Percentiles rank a stretch among this genome's conserved stretches.
Conservation (phyloP, 2,113 vertebrate species). For the Puntigrus tetrazona region DNA sequence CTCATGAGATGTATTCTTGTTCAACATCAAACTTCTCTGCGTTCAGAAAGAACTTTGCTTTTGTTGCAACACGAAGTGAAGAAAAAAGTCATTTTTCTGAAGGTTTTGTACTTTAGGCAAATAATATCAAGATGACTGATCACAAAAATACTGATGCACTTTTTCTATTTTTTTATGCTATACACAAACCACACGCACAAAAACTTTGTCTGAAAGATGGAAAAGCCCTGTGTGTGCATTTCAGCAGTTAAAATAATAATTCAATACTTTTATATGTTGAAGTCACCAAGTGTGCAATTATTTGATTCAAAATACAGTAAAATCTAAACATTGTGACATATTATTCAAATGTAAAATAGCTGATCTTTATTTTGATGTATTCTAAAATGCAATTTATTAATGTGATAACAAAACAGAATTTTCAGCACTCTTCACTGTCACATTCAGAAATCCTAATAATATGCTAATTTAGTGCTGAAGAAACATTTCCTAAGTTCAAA, state of each 20-base stretch:
- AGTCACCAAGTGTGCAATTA: too few species aligned
- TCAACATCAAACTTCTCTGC: constrained; percentile 5
- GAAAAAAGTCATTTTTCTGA: background rate
- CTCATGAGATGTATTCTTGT: constrained; percentile 13
- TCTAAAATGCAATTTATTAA: background rate
- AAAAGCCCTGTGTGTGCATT: background rate
- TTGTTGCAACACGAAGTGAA: background rate
- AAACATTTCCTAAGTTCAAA: background rate
- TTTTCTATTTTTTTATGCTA: background rate
- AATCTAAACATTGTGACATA: too few species aligned
- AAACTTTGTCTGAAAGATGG: background rate
- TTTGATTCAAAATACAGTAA: too few species aligned
- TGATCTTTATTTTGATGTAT: background rate
- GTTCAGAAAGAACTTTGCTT: background rate
- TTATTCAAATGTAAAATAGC: too few species aligned
- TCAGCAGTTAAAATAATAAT: background rate
- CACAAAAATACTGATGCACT: constrained; percentile 5
- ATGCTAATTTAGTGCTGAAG: too few species aligned
- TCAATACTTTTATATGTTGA: background rate
- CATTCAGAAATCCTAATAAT: too few species aligned
- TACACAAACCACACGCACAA: background rate
- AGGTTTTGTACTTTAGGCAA: constrained; percentile 20
- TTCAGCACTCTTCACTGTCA: too few species aligned
- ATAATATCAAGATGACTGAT: constrained; percentile 25
- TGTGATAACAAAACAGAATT: background rate